Conservation (phyloP, 1,140 invertebrate species). For the Alviniconcha marisindica region DNA sequence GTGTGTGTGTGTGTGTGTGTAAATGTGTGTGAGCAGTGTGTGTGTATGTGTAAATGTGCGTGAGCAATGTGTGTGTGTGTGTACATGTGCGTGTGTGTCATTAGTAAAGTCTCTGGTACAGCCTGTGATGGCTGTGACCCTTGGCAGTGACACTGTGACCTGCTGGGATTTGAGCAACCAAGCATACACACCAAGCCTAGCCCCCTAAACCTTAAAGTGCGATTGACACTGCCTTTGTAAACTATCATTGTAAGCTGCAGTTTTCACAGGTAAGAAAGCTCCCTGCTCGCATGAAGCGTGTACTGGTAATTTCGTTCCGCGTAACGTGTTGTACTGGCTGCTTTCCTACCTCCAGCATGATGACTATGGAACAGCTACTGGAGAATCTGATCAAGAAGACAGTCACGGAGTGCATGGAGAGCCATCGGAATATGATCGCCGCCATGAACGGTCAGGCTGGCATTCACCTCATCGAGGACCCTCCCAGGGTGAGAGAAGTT, state of each 20-base stretch:
- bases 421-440: conserved; percentile 81
- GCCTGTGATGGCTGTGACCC: too few relatives aligned
- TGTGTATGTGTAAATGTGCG: not conserved
- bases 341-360: conserved; percentile 71
- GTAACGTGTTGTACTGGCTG: too few relatives aligned
- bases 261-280: too few relatives aligned
- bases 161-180: too few relatives aligned
- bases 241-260: too few relatives aligned
- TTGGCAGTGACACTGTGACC: too few relatives aligned
- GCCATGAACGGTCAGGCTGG: conserved; percentile 84
- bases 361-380: conserved; percentile 84
- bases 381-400: conserved; percentile 82
- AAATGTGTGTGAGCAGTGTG: not conserved
- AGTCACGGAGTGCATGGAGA: conserved; percentile 82
- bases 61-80: not conserved
- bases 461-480: conserved; percentile 78
- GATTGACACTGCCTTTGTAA: too few relatives aligned
- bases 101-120: too few relatives aligned
- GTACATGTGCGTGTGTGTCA: not conserved
- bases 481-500: not conserved
- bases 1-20: not conserved
- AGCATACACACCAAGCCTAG: too few relatives aligned
- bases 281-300: too few relatives aligned
- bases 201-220: too few relatives aligned
- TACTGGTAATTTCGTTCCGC: too few relatives aligned